Percentiles rank a stretch among this genome's conserved stretches.
phyloP scores from a whole-genome alignment of 1,140 invertebrate species.

The Leptonema lineaticorne region DNA sequence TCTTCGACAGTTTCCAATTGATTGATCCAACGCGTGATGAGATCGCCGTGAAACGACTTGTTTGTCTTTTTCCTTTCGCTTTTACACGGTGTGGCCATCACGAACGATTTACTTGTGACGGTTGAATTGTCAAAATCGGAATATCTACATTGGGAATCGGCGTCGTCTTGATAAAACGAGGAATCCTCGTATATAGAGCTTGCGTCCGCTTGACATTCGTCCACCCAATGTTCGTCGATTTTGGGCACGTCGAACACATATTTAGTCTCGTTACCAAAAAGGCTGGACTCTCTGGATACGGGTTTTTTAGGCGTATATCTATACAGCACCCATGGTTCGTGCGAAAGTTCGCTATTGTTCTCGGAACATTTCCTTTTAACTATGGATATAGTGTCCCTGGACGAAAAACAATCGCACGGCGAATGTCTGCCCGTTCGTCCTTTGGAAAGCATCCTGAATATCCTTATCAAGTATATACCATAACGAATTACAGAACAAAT shows the following conservation, averaged over 20 bases:
- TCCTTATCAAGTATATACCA: not conserved
- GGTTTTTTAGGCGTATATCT: conserved; percentile 32
- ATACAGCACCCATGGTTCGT: conserved; percentile 34
- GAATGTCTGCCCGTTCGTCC: conserved; percentile 10
- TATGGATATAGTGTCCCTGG: conserved; percentile 15
- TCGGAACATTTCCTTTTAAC: conserved; percentile 12
- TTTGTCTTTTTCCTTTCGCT: conserved; percentile 17
- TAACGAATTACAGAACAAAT: not conserved
- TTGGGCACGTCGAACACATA: conserved; percentile 20
- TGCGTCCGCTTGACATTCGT: conserved; percentile 14
- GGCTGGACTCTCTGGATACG: conserved; percentile 1
- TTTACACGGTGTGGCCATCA: conserved; percentile 9
- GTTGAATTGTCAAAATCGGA: conserved; percentile 28
- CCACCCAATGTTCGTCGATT: conserved; percentile 28
- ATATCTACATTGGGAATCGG: conserved; percentile 31
- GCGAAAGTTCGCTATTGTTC: not conserved
- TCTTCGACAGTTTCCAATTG: conserved; percentile 40
- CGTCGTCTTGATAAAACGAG: conserved; percentile 34
- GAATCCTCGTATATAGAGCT: conserved; percentile 30
- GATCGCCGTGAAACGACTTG: conserved; percentile 30
- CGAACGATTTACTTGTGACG: conserved; percentile 29
- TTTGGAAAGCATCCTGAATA: conserved; percentile 17
- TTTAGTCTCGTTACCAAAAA: conserved; percentile 9
- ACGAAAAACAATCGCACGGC: conserved; percentile 32
- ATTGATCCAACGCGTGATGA: conserved; percentile 37